phyloP scores from a whole-genome alignment of 1,140 invertebrate species.

The Gonatopus flavifemur region DNA sequence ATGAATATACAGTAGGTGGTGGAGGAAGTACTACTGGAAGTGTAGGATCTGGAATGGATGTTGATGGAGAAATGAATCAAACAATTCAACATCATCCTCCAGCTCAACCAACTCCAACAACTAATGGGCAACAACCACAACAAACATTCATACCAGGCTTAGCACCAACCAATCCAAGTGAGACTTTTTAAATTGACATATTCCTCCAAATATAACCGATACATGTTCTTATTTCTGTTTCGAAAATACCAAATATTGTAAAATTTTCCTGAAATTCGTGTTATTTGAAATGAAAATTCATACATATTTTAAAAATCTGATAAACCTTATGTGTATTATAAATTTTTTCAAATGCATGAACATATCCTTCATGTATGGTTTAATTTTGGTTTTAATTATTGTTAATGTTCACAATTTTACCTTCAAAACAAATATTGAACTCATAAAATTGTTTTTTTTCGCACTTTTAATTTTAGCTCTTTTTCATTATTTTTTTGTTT shows the following conservation, averaged over 20 bases:
- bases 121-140: slow-evolving; percentile 45
- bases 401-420: neutral
- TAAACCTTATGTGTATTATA: too few species aligned
- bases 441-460: too few species aligned
- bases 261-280: too few species aligned
- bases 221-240: too few species aligned
- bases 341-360: too few species aligned
- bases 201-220: neutral
- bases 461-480: slow-evolving; percentile 39
- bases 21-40: slow-evolving; percentile 35
- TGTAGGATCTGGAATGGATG: slow-evolving; percentile 67
- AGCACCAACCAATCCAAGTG: slow-evolving; percentile 46
- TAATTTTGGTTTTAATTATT: neutral
- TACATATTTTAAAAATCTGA: too few species aligned
- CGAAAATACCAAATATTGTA: too few species aligned
- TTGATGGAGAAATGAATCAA: slow-evolving; percentile 68
- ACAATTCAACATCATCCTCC: slow-evolving; percentile 86
- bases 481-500: slow-evolving; percentile 46
- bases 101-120: slow-evolving; percentile 47
- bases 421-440: too few species aligned
- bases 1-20: slow-evolving; percentile 81
- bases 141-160: slow-evolving; percentile 49
- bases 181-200: too few species aligned
- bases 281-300: too few species aligned
- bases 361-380: too few species aligned